Conservation (phyloP, 2,113 vertebrate species). For the Pseudopodoces humilis region DNA sequence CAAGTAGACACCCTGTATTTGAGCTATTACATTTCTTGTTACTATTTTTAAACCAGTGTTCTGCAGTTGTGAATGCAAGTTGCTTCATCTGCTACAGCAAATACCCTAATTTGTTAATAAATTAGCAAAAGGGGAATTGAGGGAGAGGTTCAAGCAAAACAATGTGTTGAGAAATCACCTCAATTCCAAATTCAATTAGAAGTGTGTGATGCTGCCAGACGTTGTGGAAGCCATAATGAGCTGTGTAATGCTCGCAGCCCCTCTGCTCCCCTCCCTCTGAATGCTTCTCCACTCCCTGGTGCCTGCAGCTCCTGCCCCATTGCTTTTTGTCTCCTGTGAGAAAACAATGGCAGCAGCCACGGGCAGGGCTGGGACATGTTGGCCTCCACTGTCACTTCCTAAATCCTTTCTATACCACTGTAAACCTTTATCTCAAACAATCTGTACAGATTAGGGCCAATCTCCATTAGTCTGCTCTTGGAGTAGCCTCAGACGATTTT, state of each 20-base stretch:
- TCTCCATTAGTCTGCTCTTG: not conserved
- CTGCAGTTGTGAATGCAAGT: not conserved
- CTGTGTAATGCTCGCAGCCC: not conserved
- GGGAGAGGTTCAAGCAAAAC: not conserved
- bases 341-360: not conserved
- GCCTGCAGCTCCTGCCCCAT: not conserved
- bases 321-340: not conserved
- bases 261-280: not conserved
- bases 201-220: not conserved
- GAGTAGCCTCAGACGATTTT: not conserved
- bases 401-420: not conserved
- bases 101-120: not conserved
- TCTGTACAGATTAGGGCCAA: not conserved
- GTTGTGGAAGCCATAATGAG: not conserved
- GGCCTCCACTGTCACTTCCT: not conserved
- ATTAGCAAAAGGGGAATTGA: not conserved
- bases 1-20: not conserved
- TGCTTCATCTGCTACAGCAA: not conserved
- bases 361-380: rapidly evolving
- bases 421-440: not conserved
- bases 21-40: not conserved
- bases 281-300: not conserved
- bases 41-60: not conserved
- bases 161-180: not conserved
- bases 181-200: not conserved